Base-by-base conservation (phyloP, 2,888 invertebrate species). In the Chelonus formosanus region DNA sequence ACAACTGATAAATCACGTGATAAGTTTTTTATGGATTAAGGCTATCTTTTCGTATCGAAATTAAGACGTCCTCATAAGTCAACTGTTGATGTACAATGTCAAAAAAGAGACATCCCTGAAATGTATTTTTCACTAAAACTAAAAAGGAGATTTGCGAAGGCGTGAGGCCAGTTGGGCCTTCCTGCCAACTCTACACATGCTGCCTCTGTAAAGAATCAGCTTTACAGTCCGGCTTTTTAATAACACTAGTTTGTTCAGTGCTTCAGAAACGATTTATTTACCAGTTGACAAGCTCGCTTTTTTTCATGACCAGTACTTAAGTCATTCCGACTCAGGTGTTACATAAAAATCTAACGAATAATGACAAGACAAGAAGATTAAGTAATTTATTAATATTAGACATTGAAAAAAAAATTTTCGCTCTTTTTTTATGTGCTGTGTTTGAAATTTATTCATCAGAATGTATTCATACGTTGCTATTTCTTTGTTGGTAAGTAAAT, bases 131-230 rank as follows among this genome's bases (percentile, higher is more conserved):
- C n/a, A 48, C 31, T 48, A 20, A n/a, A 48, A 48, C 48, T 48
- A n/a, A 48, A 48, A 48, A 48, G 48, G 48, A 48, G 48, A 48
- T 20, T 48, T 20, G 48, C 48, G 48, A 48, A 48, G 48, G 48
- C 48, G 48, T 48, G 48, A 48, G 48, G 48, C 48, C 48, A 48
- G 48, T 48, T 48, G 20, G 48, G 48, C 48, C 48, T 10, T 48
- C 48, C 48, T 48, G 48, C 48, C 10, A 48, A 48, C 48, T 48
- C 10, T 31, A 20, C 48, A 48, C 10, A 20, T 31, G 10, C 48
- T 48, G 48, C 48, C 48, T 31, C 48, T 10, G 48, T 48, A 48
- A 48, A 48, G 48, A 48, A 48, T 48, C 48, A 48, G 48, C 31
- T 48, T 31, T 48, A 31, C 10, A 48, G 31, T 48, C 48, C 48